A percentile compares a stretch with the other conserved stretches of the same genome.
These are phyloP conservation scores for Rhinogobius similis DNA, from an alignment of 2,113 vertebrate species.

Conservation along the genomic window DNA sequence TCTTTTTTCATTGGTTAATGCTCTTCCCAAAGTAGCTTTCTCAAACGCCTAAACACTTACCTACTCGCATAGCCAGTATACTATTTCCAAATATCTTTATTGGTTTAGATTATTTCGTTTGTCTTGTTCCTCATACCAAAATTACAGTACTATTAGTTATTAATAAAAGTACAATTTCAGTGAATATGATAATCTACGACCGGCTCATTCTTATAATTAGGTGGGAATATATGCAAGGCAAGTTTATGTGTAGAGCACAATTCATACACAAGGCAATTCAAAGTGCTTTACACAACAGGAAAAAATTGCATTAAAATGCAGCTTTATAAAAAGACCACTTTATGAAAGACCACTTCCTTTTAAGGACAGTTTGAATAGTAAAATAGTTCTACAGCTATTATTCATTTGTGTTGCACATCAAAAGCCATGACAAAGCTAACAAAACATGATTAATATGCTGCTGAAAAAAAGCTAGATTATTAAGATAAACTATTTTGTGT, in stretches of 20 bases:
- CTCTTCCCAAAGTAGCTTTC: background rate
- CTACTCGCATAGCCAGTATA: too few species aligned
- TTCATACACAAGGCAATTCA: too few species aligned
- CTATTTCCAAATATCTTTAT: too few species aligned
- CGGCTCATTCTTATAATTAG: background rate
- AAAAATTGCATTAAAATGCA: too few species aligned
- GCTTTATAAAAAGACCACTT: too few species aligned
- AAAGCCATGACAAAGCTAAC: slow-evolving; percentile 5
- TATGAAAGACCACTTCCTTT: background rate
- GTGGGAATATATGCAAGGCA: background rate
- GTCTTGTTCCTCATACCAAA: too few species aligned
- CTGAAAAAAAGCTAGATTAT: background rate
- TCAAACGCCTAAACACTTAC: background rate
- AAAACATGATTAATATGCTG: slow-evolving; percentile 41
- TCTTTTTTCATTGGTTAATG: background rate
- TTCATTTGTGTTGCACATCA: slow-evolving; percentile 22
- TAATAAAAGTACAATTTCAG: background rate
- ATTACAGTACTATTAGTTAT: background rate
- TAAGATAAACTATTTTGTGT: slow-evolving; percentile 28
- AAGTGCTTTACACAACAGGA: too few species aligned
- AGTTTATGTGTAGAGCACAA: too few species aligned
- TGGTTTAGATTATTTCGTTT: too few species aligned
- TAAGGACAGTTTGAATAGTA: too few species aligned
- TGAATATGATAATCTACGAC: background rate
- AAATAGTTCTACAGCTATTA: too few species aligned